Percentiles rank a stretch among this genome's conserved stretches.
Conservation (phyloP, 2,888 invertebrate genomes). For the Laothoe populi region DNA sequence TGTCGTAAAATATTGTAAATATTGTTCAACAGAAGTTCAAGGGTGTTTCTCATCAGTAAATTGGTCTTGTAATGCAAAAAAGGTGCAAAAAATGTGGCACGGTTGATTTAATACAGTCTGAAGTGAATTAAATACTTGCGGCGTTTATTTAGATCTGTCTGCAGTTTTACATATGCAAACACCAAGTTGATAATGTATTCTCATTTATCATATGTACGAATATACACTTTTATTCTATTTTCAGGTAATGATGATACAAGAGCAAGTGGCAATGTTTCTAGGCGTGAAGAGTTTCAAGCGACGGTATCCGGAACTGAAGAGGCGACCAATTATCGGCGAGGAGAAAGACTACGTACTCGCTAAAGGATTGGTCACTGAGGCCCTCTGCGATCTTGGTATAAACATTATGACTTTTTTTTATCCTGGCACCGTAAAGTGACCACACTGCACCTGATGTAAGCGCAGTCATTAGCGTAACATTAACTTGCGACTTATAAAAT, state of each 20-base stretch:
- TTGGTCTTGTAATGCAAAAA: too few species aligned
- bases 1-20: too few species aligned
- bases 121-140: too few species aligned
- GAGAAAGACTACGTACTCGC: slow-evolving; percentile 95
- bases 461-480: too few species aligned
- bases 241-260: slow-evolving; percentile 97
- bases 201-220: neutral
- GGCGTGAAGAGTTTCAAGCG: slow-evolving; percentile 98
- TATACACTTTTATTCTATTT: slow-evolving; percentile 47
- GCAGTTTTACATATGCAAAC: neutral
- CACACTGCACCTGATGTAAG: too few species aligned
- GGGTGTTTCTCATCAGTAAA: too few species aligned
- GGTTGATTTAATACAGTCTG: too few species aligned
- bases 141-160: too few species aligned
- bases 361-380: slow-evolving; percentile 93
- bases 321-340: slow-evolving; percentile 92
- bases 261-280: slow-evolving; percentile 97
- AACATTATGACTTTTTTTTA: slow-evolving; percentile 16
- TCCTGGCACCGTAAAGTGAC: too few species aligned
- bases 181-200: neutral
- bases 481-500: too few species aligned
- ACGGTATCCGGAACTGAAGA: slow-evolving; percentile 94
- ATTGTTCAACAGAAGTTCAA: too few species aligned
- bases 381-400: slow-evolving; percentile 95
- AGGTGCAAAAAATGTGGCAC: too few species aligned